These are phyloP conservation scores for Thalassophryne amazonica DNA, from an alignment of 2,797 vertebrate genomes.

Conservation along the genomic window DNA sequence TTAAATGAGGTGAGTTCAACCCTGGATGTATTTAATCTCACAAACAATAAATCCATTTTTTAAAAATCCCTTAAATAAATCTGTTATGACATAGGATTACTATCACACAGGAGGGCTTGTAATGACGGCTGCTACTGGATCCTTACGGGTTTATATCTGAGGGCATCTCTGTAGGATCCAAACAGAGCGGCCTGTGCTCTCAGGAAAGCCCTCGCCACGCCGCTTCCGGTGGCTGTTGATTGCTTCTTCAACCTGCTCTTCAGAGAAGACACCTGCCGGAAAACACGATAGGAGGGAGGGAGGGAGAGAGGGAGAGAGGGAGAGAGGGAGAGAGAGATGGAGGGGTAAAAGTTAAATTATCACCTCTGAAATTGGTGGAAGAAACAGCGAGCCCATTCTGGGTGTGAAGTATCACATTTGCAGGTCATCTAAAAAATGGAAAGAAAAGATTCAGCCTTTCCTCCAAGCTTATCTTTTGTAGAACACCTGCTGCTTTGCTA, in stretches of 20 bases:
- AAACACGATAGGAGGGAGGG: slow-evolving; percentile 18
- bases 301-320: not conserved
- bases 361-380: slow-evolving; percentile 94
- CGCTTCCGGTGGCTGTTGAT: slow-evolving; percentile 93
- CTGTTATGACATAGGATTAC: not conserved
- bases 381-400: slow-evolving; percentile 85
- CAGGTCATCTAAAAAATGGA: slow-evolving; percentile 84
- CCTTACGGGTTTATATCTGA: slow-evolving; percentile 96
- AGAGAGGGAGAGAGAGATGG: slow-evolving; percentile 27
- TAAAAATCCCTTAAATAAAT: not conserved
- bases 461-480: slow-evolving; percentile 83
- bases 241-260: slow-evolving; percentile 98
- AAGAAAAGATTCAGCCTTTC: slow-evolving; percentile 73
- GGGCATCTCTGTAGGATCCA: slow-evolving; percentile 93
- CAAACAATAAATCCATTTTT: too few relatives aligned
- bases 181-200: slow-evolving; percentile 93
- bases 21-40: not conserved
- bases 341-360: slow-evolving; percentile 88
- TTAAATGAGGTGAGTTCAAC: not conserved
- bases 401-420: slow-evolving; percentile 90
- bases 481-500: slow-evolving; percentile 95
- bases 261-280: slow-evolving; percentile 88
- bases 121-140: not conserved
- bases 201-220: slow-evolving; percentile 91
- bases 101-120: not conserved